Evolutionary conservation across 2,113 vertebrate species (phyloP).

Genomic region (Pogona vitticeps): DNA sequence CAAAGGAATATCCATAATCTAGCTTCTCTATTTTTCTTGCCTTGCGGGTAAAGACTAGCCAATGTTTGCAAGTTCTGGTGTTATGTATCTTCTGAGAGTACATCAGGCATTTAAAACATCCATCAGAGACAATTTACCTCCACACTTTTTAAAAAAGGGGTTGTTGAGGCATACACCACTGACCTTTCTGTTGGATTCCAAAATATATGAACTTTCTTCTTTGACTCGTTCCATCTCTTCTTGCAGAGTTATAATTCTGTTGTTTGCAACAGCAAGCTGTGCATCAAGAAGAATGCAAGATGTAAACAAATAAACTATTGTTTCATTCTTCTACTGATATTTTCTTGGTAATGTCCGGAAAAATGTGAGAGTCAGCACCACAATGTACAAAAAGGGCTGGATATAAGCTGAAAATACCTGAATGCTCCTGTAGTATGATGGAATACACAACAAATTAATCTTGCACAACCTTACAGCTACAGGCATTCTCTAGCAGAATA

Average conservation of each 20-base stretch:
- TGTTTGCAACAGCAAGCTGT: slow-evolving; percentile 97
- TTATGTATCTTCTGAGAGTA: too few relatives aligned
- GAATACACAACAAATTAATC: background rate
- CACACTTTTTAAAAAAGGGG: too few relatives aligned
- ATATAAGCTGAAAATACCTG: background rate
- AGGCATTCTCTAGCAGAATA: background rate
- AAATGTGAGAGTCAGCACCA: background rate
- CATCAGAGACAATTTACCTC: too few relatives aligned
- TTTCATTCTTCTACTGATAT: background rate
- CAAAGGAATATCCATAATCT: too few relatives aligned
- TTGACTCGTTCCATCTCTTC: slow-evolving; percentile 95
- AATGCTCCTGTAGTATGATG: too few relatives aligned
- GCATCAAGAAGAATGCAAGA: slow-evolving; percentile 2
- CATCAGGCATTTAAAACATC: too few relatives aligned
- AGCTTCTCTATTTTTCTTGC: too few relatives aligned
- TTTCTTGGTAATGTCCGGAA: background rate
- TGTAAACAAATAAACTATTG: background rate
- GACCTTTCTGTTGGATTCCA: slow-evolving; percentile 91
- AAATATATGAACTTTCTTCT: slow-evolving; percentile 88
- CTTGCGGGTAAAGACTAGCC: too few relatives aligned
- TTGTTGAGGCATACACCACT: background rate
- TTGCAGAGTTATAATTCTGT: slow-evolving; percentile 96
- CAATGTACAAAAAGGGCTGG: background rate
- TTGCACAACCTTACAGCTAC: background rate
- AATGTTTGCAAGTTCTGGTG: too few relatives aligned